Conservation (phyloP, 2,888 invertebrate genomes). For the Lithophane socia region DNA sequence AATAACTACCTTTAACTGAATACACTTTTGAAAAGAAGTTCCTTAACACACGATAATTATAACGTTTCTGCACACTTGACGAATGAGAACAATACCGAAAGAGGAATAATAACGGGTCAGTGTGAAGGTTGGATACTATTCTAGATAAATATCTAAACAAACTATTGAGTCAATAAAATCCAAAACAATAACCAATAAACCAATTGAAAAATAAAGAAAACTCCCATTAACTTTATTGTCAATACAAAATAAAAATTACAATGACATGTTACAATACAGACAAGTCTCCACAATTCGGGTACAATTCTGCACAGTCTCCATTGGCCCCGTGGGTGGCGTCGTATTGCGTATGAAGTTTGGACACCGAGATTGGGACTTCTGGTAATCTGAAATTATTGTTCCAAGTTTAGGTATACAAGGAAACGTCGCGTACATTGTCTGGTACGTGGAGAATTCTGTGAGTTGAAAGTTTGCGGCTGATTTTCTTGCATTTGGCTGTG, state of each 20-base stretch:
- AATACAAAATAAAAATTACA: conserved; percentile 31
- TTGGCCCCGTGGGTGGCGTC: conserved; percentile 82
- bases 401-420: conserved; percentile 60
- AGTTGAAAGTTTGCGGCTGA: conserved; percentile 21
- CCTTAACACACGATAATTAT: no score
- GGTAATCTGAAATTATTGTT: conserved; percentile 85
- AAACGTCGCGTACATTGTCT: conserved; percentile 47
- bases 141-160: not conserved
- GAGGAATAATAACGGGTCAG: not conserved
- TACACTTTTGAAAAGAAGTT: no score
- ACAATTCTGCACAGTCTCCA: conserved; percentile 75
- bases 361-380: conserved; percentile 76
- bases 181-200: conserved; percentile 1
- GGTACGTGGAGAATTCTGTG: conserved; percentile 19
- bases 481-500: conserved; percentile 13
- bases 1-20: no score
- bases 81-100: no score
- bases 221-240: conserved; percentile 53
- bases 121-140: not conserved
- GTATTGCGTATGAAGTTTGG: conserved; percentile 83
- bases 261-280: conserved; percentile 23
- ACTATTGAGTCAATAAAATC: not conserved
- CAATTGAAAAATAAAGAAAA: not conserved
- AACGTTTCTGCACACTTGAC: no score
- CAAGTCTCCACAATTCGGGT: conserved; percentile 72